Base-by-base conservation (phyloP, 1,140 invertebrate genomes). In the Drosophila pectinifera region DNA sequence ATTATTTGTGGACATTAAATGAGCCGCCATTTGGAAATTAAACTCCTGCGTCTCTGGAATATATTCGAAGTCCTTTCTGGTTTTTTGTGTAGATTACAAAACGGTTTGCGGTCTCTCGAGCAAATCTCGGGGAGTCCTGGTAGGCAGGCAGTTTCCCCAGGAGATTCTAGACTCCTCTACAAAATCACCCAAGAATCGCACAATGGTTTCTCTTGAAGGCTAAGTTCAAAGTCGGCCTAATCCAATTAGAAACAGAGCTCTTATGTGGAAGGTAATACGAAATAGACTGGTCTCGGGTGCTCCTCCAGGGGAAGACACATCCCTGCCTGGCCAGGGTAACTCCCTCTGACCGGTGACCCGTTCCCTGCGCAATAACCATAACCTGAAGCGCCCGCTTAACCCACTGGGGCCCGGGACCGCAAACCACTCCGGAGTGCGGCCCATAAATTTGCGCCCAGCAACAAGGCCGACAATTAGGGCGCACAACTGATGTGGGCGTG, bases 1-100 rank as follows among this genome's bases (percentile, higher is more conserved):
- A 83, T 82, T 83, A 80, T 82, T 83, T 82, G 80, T 78, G 80
- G 79, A 78, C 80, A 74, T 78, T 83, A 83, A 83, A 83, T 82
- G 80, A 72, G 68, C 51, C 63, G 69, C 78, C 73, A 65, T 74
- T 82, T 82, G 80, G 74, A 81, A 81, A 81, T 82, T 68, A 78
- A 69, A 74, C 65, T 59, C 69, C 42, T 46, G 72, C 73, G 73
- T 62, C 72, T 65, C 2, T 16, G 24, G 5, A 5, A 11, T 26
- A 51, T 22, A n/a, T 7, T 14, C 2, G 5, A n/a, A 10, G 36
- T 36, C 0, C 1, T 51, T 34, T 51, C 13, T 14, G 7, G 2
- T 6, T 7, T 28, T 51, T 51, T 20, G n/a, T n/a, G 11, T 8
- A 34, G 20, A 14, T 31, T 49, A 49, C 16, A 18, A 28, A 16